These are phyloP conservation scores for Cryptotermes secundus DNA, from an alignment of 1,140 invertebrate species.

Conservation along the genomic window DNA sequence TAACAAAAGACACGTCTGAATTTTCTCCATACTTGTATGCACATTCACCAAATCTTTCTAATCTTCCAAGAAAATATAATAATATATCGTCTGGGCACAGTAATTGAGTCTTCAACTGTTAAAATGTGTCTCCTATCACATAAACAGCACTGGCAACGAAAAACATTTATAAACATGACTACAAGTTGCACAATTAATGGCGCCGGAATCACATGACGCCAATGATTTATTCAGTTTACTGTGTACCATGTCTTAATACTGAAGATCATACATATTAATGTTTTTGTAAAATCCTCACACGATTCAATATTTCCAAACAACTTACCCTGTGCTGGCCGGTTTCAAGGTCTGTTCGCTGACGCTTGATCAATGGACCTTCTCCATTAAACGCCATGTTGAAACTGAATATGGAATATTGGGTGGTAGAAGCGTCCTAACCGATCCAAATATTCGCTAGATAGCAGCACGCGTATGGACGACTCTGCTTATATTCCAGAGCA, in stretches of 20 bases:
- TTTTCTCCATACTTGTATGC: too few relatives aligned
- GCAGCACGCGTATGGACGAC: not conserved
- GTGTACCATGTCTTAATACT: too few relatives aligned
- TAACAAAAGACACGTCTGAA: too few relatives aligned
- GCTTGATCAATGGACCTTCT: constrained; percentile 55
- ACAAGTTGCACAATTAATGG: constrained; percentile 42
- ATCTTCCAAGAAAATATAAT: too few relatives aligned
- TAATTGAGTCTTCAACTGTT: too few relatives aligned
- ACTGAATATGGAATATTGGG: constrained; percentile 34
- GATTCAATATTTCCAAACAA: constrained; percentile 27
- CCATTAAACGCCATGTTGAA: constrained; percentile 56
- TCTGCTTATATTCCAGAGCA: too few relatives aligned
- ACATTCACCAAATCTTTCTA: too few relatives aligned
- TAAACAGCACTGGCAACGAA: not conserved
- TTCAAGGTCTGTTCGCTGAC: constrained; percentile 52
- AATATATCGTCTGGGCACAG: too few relatives aligned
- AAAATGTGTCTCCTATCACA: too few relatives aligned
- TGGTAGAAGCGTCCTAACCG: not conserved
- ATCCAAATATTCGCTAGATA: not conserved
- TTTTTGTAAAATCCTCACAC: too few relatives aligned
- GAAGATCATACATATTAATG: too few relatives aligned
- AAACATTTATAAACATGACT: not conserved
- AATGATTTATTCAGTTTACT: not conserved
- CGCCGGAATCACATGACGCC: constrained; percentile 37
- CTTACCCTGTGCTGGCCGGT: constrained; percentile 55